These are phyloP conservation scores for Odocoileus virginianus DNA, from an alignment of 2,113 vertebrate species.

Conservation along the genomic window DNA sequence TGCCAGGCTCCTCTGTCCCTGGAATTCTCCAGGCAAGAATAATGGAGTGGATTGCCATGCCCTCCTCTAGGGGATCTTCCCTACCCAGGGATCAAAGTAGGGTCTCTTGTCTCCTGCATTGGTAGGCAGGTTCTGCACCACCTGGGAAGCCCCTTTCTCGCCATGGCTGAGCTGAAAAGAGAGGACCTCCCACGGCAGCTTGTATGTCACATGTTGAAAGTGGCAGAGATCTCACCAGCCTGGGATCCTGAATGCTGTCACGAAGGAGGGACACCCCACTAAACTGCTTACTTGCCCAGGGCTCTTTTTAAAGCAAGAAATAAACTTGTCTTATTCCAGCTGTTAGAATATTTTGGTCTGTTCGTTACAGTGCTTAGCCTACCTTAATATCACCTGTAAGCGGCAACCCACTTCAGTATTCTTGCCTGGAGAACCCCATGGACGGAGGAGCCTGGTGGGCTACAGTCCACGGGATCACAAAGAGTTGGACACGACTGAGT, in stretches of 20 bases:
- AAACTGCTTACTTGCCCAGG: background rate
- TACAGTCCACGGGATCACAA: too few relatives aligned
- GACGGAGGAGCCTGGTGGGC: too few relatives aligned
- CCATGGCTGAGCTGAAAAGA: background rate
- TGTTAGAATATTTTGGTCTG: background rate
- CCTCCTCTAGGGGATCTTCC: background rate
- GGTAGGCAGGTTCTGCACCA: background rate
- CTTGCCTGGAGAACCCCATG: too few relatives aligned
- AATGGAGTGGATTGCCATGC: background rate
- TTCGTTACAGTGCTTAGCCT: background rate
- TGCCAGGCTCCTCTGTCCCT: background rate
- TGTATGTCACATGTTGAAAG: background rate
- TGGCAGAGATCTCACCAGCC: background rate
- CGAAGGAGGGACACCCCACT: background rate
- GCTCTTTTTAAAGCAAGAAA: background rate
- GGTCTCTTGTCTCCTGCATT: background rate
- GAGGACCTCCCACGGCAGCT: background rate
- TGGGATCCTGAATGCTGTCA: background rate
- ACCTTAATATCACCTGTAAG: background rate
- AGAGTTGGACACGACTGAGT: too few relatives aligned
- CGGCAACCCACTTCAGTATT: too few relatives aligned
- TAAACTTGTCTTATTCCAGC: background rate
- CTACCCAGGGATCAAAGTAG: background rate
- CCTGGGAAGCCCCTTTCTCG: background rate
- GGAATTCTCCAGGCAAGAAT: background rate